Conservation (phyloP, 2,113 vertebrate genomes). For the Bothrops jararaca region DNA sequence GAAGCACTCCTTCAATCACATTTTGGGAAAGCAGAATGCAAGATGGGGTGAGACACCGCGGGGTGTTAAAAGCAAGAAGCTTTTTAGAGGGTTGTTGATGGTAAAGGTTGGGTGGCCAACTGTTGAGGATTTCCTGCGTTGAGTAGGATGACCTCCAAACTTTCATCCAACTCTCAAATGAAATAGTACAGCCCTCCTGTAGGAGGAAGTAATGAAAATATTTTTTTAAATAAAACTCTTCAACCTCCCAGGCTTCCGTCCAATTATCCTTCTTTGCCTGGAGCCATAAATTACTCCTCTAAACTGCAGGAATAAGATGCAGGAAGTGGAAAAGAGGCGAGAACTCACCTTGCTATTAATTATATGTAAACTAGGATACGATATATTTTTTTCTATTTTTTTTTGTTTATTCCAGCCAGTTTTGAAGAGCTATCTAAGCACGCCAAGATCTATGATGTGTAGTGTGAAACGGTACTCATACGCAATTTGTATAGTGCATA, state of each 20-base stretch:
- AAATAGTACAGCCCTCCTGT: background rate
- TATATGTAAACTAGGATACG: constrained; percentile 15
- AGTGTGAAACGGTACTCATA: background rate
- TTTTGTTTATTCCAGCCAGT: background rate
- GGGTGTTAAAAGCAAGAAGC: background rate
- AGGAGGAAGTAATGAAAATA: background rate
- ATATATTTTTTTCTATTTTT: constrained; percentile 15
- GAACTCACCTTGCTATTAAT: background rate
- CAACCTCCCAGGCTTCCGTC: background rate
- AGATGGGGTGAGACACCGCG: background rate
- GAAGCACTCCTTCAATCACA: background rate
- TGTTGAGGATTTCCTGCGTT: background rate
- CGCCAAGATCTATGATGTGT: background rate
- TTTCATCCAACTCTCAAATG: background rate
- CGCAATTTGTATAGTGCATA: background rate
- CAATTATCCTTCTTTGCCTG: constrained; percentile 19
- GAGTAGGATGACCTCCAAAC: background rate
- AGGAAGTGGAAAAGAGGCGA: background rate
- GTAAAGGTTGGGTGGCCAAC: background rate
- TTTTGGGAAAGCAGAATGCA: background rate
- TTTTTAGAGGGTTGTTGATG: background rate
- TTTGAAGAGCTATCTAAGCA: background rate
- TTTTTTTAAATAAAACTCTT: background rate
- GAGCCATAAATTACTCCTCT: constrained; percentile 15
- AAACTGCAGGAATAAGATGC: constrained; percentile 9